Conservation (phyloP, 1,140 invertebrate genomes). For the Zaprionus ghesquierei region DNA sequence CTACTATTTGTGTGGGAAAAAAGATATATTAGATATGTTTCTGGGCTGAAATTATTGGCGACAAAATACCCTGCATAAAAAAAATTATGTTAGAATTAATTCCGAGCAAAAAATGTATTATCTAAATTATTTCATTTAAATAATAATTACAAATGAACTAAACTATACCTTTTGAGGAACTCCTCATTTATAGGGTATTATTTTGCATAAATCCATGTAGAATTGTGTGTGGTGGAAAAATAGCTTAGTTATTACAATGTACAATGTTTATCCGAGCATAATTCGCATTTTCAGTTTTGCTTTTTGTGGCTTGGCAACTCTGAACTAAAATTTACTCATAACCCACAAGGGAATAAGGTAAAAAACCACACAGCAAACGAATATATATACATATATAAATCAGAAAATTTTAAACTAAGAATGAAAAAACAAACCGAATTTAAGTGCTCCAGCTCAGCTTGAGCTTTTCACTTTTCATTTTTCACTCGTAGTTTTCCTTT, state of each 20-base stretch:
- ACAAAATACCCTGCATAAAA: not conserved
- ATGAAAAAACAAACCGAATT: not conserved
- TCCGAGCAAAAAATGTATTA: no score
- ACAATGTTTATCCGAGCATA: slow-evolving; percentile 1
- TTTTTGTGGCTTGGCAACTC: not conserved
- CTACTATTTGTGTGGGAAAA: not conserved
- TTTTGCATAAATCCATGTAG: not conserved
- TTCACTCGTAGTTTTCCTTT: not conserved
- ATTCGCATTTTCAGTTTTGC: not conserved
- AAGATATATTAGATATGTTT: no score
- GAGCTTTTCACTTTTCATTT: not conserved
- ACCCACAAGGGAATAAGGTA: not conserved
- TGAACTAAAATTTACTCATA: not conserved
- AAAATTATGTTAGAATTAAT: no score
- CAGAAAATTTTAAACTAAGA: not conserved
- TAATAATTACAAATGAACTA: no score
- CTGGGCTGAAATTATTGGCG: no score
- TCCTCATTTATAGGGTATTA: not conserved
- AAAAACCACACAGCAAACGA: not conserved
- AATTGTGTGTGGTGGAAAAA: not conserved
- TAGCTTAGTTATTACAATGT: not conserved
- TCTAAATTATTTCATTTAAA: no score
- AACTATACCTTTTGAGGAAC: not conserved
- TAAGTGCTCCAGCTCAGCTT: not conserved
- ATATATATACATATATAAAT: not conserved